Evolutionary conservation across 2,113 vertebrate genomes (phyloP).

Genomic region (Prolemur simus): DNA sequence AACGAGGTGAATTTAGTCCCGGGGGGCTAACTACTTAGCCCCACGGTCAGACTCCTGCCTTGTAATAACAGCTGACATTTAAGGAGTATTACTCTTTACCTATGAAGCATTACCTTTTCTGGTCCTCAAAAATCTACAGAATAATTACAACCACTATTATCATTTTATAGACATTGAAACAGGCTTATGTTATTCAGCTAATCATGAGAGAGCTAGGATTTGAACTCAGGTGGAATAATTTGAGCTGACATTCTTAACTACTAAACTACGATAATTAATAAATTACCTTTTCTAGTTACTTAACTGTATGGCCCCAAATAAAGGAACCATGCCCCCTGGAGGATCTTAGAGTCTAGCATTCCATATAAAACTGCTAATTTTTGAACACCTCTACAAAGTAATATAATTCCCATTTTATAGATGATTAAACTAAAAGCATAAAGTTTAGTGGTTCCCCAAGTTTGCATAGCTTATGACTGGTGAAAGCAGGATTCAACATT

Average conservation of each 20-base stretch:
- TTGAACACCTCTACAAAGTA: not conserved
- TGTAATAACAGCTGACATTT: not conserved
- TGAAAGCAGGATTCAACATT: not conserved
- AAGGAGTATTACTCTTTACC: not conserved
- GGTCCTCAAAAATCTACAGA: not conserved
- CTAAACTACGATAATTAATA: not conserved
- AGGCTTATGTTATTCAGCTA: not conserved
- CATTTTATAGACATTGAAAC: not conserved
- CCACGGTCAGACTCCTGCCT: not conserved
- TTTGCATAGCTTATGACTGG: not conserved
- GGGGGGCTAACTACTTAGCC: not conserved
- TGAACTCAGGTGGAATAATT: not conserved
- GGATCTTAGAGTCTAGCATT: not conserved
- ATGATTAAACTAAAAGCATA: not conserved
- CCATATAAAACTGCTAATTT: not conserved
- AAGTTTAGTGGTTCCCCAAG: not conserved
- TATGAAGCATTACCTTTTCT: not conserved
- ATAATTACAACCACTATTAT: not conserved
- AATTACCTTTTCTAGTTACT: not conserved
- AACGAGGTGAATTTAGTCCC: not conserved
- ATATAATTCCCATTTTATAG: not conserved
- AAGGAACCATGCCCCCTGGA: not conserved
- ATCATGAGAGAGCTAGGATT: not conserved
- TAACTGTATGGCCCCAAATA: not conserved
- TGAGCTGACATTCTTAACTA: not conserved